These are phyloP conservation scores for Ailuropoda melanoleuca DNA, from an alignment of 2,113 vertebrate genomes.

Conservation along the genomic window DNA sequence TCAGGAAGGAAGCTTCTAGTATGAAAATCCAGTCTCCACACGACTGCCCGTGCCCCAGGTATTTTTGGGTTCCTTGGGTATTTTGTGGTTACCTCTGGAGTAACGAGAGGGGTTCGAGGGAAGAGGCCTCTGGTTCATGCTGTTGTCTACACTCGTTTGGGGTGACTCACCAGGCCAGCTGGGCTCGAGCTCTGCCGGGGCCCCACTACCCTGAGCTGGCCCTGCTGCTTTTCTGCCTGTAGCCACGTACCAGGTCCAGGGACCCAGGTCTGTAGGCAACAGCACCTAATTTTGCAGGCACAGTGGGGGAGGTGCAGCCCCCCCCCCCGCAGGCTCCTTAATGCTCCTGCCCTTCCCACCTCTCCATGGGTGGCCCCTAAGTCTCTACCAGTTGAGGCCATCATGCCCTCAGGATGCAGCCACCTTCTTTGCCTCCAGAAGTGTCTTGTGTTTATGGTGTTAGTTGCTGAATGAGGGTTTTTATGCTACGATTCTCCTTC, in stretches of 20 bases:
- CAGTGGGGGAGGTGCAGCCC: no score
- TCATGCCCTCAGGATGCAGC: not conserved
- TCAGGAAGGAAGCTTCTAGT: not conserved
- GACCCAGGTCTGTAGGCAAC: not conserved
- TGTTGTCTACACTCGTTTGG: not conserved
- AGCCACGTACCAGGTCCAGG: not conserved
- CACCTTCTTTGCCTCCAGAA: not conserved
- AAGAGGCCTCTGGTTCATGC: not conserved
- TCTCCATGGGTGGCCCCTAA: not conserved
- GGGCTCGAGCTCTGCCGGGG: not conserved
- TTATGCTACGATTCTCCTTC: not conserved
- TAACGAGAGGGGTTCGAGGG: not conserved
- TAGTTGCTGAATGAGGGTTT: not conserved
- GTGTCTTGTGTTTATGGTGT: not conserved
- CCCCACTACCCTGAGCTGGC: not conserved
- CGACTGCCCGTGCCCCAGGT: not conserved
- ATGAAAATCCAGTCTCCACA: not conserved
- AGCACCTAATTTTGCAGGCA: not conserved
- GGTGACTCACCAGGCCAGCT: not conserved
- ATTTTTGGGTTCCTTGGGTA: not conserved
- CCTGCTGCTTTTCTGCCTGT: not conserved
- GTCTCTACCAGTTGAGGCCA: not conserved
- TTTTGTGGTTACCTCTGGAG: not conserved
- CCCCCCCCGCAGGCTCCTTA: rapidly evolving
- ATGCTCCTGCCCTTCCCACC: not conserved